Evolutionary conservation across 2,888 invertebrate species (phyloP), one percentile per base, ranked within the genome.

Genomic region (Oxycera nigricornis): DNA sequence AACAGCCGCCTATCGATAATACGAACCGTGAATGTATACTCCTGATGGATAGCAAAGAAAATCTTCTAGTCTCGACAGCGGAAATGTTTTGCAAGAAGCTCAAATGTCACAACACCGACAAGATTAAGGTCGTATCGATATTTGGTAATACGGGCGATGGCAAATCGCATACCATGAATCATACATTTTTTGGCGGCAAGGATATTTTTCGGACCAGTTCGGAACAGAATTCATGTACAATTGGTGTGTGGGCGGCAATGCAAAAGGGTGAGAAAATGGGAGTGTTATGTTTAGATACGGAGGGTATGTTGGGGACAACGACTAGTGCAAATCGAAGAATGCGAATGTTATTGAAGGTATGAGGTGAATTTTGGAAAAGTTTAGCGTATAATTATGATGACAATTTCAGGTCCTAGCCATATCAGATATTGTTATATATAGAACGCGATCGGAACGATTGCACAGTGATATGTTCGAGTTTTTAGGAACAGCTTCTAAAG

Each of bases 81-180:
- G 88, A 89, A 76, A 82, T 89, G 79, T 89, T 91, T 81, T 81
- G 82, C 81, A 76, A 81, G 81, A 77, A 77, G 83, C 0, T 76
- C 11, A 79, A 79, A 35, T 84, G 83, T 72, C 78, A 79, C 6
- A 86, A 86, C 55, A 84, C 83, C 59, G 84, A 86, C 30, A 90
- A 89, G 82, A 89, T 94, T 14, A 94, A 94, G 85, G 93, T 94
- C 17, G 89, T 94, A 0, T 92, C 94, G 11, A 92, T 94, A 80
- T 93, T 94, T 85, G 94, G 94, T 1, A 94, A 93, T 81, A 92
- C 93, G 0, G 94, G 94, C 0, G 94, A 93, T 85, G 94, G 94
- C 1, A 94, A 94, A 84, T 93, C 93, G 1, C 89, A 91, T 80
- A 93, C 93, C 0, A 84, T 94, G 80, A 94, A 94, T 83, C 88